These are phyloP conservation scores for Eupsittula cactorum DNA, from an alignment of 2,113 vertebrate species.

Conservation along the genomic window DNA sequence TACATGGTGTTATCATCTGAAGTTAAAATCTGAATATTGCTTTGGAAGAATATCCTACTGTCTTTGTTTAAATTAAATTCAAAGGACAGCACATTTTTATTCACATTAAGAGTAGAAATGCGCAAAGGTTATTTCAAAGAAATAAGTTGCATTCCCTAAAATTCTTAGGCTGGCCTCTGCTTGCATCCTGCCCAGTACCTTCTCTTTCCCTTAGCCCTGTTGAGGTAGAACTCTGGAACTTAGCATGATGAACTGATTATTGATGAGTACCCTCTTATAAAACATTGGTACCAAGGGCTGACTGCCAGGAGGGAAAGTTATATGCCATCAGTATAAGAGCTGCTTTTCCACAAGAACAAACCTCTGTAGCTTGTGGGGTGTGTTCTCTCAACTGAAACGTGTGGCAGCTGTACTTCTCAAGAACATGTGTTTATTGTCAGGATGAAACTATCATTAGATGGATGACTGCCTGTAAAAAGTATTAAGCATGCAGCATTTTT, in stretches of 20 bases:
- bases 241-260: background rate
- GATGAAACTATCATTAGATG: background rate
- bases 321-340: rapidly evolving
- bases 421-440: background rate
- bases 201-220: background rate
- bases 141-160: background rate
- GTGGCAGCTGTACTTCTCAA: background rate
- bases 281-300: background rate
- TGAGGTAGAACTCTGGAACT: background rate
- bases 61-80: background rate
- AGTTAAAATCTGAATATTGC: background rate
- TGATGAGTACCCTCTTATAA: background rate
- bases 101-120: background rate
- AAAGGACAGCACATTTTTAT: background rate
- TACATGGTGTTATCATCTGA: background rate
- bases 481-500: background rate
- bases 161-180: background rate
- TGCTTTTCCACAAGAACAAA: background rate
- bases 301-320: background rate
- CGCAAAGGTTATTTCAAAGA: background rate
- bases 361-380: rapidly evolving
- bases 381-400: background rate
- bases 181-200: background rate
- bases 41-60: background rate
- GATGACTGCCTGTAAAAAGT: background rate